phyloP scores from a whole-genome alignment of 2,888 invertebrate species.

The Lithophane semibrunnea region DNA sequence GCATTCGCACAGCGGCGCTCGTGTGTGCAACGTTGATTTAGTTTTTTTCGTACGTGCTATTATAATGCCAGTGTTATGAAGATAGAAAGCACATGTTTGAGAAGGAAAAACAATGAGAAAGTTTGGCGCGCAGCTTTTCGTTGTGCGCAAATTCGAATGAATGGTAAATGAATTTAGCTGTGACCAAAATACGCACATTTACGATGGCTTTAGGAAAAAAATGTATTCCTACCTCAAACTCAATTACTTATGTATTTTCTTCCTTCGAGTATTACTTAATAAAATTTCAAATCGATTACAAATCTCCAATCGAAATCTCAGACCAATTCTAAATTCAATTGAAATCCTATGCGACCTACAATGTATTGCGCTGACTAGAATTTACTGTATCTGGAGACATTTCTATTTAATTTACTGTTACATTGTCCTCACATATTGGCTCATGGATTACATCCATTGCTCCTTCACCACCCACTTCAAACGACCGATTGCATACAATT shows the following conservation, averaged over 20 bases:
- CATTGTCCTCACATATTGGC: slow-evolving; percentile 42
- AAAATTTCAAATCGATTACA: neutral
- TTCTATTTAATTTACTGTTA: slow-evolving; percentile 57
- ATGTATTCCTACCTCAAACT: neutral
- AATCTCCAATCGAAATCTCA: neutral
- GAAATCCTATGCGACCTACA: slow-evolving; percentile 30
- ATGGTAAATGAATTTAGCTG: neutral
- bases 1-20: slow-evolving; percentile 69
- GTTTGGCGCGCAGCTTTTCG: slow-evolving; percentile 29
- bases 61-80: slow-evolving; percentile 55
- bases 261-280: neutral
- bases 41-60: slow-evolving; percentile 60
- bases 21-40: slow-evolving; percentile 65
- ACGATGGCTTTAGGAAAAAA: neutral
- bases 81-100: slow-evolving; percentile 60
- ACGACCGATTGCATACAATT: neutral
- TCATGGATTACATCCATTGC: slow-evolving; percentile 33
- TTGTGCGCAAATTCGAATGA: slow-evolving; percentile 1
- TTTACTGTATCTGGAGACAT: slow-evolving; percentile 39
- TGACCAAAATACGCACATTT: neutral
- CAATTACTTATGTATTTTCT: no score
- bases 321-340: slow-evolving; percentile 15
- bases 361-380: slow-evolving; percentile 39
- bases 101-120: slow-evolving; percentile 57
- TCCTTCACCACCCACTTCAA: neutral